phyloP scores from a whole-genome alignment of 2,888 invertebrate species.

The Pyrrhia umbra region DNA sequence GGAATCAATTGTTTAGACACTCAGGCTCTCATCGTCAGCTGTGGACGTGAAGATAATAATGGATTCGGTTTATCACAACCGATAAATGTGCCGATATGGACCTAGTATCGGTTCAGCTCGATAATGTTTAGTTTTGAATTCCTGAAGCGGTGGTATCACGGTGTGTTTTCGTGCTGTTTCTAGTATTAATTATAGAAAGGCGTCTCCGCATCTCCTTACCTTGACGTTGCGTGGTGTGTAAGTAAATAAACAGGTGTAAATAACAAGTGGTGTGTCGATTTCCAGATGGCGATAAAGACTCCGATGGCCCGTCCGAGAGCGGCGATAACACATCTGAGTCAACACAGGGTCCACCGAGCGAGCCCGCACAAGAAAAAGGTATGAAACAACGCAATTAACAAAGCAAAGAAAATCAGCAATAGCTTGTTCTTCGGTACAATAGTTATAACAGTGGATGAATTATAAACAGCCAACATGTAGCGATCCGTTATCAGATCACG shows the following conservation, averaged over 20 bases:
- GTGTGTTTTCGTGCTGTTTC: slow-evolving; percentile 73
- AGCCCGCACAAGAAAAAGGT: slow-evolving; percentile 89
- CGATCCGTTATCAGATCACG: slow-evolving; percentile 60
- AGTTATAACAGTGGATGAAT: slow-evolving; percentile 15
- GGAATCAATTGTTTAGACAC: slow-evolving; percentile 64
- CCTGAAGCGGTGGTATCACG: slow-evolving; percentile 86
- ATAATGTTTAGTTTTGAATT: slow-evolving; percentile 88
- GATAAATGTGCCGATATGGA: slow-evolving; percentile 80
- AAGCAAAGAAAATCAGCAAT: slow-evolving; percentile 7
- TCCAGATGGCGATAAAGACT: slow-evolving; percentile 89
- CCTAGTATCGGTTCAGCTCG: slow-evolving; percentile 71
- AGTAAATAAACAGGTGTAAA: slow-evolving; percentile 67
- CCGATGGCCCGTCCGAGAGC: slow-evolving; percentile 88
- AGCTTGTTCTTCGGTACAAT: slow-evolving; percentile 19
- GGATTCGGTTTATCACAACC: slow-evolving; percentile 77
- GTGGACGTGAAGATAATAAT: slow-evolving; percentile 69
- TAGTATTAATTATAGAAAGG: slow-evolving; percentile 23
- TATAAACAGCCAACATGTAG: slow-evolving; percentile 45
- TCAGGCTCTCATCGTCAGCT: slow-evolving; percentile 39
- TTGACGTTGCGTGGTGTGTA: slow-evolving; percentile 56
- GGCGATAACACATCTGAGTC: slow-evolving; percentile 89
- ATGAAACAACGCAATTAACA: slow-evolving; percentile 42
- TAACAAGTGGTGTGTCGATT: slow-evolving; percentile 66
- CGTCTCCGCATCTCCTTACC: slow-evolving; percentile 34
- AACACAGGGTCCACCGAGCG: slow-evolving; percentile 84